A percentile compares a stretch with the other conserved stretches of the same genome.
Conservation (phyloP, 2,797 vertebrate species). For the Spinibarbus caldwelli region DNA sequence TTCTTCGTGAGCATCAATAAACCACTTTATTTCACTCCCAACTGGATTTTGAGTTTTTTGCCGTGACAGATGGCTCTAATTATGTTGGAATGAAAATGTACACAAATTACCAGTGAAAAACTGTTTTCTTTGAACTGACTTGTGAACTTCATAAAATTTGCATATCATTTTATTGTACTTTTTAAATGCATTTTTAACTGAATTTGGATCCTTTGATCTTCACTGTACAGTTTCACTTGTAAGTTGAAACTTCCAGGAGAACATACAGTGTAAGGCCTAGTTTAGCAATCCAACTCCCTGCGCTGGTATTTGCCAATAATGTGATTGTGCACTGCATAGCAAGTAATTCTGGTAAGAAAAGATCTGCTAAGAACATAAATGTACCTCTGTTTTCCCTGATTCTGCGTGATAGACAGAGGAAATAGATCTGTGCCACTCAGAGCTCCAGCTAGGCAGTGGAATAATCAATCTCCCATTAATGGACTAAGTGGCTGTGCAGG, state of each 20-base stretch:
- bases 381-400: not conserved
- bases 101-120: not conserved
- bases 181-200: not conserved
- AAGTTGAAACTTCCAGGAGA: not conserved
- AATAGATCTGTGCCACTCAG: conserved; percentile 73
- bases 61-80: no score
- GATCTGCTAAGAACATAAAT: conserved; percentile 19
- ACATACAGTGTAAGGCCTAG: not conserved
- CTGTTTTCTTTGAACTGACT: not conserved
- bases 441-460: conserved; percentile 67
- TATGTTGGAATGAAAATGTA: not conserved
- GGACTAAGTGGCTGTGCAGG: conserved; percentile 83
- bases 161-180: not conserved
- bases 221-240: not conserved
- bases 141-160: not conserved
- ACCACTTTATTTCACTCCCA: no score
- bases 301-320: conserved; percentile 14
- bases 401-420: conserved; percentile 71
- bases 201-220: not conserved
- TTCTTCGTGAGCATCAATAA: no score
- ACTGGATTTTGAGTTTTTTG: no score
- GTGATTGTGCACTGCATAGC: not conserved
- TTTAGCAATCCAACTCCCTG: conserved; percentile 3
- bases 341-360: conserved; percentile 18
- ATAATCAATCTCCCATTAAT: conserved; percentile 85